Evolutionary conservation across 2,113 vertebrate genomes (phyloP), one percentile per base, ranked within the genome.

Genomic region (Suncus etruscus): DNA sequence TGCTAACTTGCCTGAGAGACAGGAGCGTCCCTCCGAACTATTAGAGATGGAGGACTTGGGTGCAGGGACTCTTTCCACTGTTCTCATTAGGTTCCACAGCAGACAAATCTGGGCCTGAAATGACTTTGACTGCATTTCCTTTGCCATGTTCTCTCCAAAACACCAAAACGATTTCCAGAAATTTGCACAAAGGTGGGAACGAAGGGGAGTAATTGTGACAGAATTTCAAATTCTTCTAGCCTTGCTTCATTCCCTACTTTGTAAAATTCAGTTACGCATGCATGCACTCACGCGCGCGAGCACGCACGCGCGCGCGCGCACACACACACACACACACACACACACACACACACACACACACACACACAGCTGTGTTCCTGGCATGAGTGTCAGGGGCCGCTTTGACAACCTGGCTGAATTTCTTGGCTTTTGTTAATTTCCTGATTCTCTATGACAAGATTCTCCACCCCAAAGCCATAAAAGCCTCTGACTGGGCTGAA

Each of bases 401-500:
- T 69, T 1, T 1, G 20, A 15, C 20, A 32, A n/a, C 48, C 7
- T 16, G 74, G 84, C 20, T 29, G 1, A 12, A 12, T 27, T 31
- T 20, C 58, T 51, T 68, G 25, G 39, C n/a, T 69, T 95, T 90
- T 78, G 50, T 32, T 70, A 89, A 54, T 54, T 77, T 74, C 95
- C 87, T 91, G 83, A 50, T 87, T 66, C 39, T 79, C 0, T 85
- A 76, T 39, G 5, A 65, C 72, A 77, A 80, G 18, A 70, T 54
- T 72, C 84, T 86, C 89, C 73, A 82, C 82, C 87, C 0, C 0
- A 90, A 90, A 8, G 12, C 20, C 65, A 81, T 69, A 48, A 91
- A 50, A 75, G 82, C 29, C 29, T 22, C 90, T 70, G 74, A 61
- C n/a, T 20, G 91, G 89, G 74, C 45, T 83, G 94, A 93, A 47